phyloP scores from a whole-genome alignment of 2,113 vertebrate genomes.

The Brachionichthys hirsutus region DNA sequence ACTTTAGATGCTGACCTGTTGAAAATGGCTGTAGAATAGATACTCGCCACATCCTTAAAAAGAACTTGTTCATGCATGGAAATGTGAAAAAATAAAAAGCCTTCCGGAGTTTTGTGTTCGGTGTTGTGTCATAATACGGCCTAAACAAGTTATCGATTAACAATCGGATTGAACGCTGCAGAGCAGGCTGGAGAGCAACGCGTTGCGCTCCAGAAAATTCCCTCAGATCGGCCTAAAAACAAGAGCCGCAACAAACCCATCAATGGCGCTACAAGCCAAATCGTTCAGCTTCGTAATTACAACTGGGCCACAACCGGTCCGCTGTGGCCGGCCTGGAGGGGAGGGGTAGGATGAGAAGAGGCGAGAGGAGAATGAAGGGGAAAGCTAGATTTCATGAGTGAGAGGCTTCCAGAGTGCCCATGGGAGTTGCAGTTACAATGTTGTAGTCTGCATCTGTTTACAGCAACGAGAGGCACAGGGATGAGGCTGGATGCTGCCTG shows the following conservation, averaged over 20 bases:
- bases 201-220: slow-evolving; percentile 34
- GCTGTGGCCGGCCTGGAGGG: slow-evolving; percentile 39
- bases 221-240: slow-evolving; percentile 39
- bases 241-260: slow-evolving; percentile 40
- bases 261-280: slow-evolving; percentile 57
- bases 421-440: slow-evolving; percentile 65
- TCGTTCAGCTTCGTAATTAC: slow-evolving; percentile 69
- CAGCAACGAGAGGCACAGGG: slow-evolving; percentile 47
- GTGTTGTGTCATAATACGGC: slow-evolving; percentile 33
- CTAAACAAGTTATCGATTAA: slow-evolving; percentile 56
- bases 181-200: not conserved
- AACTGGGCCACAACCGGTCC: slow-evolving; percentile 49
- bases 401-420: slow-evolving; percentile 51
- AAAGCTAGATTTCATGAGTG: slow-evolving; percentile 67
- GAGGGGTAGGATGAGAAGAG: slow-evolving; percentile 13
- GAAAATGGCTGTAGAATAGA: no score
- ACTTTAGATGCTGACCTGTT: no score
- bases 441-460: slow-evolving; percentile 70
- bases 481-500: slow-evolving; percentile 28
- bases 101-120: slow-evolving; percentile 19
- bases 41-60: slow-evolving; percentile 14
- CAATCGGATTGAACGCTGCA: slow-evolving; percentile 20
- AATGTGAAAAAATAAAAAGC: slow-evolving; percentile 21
- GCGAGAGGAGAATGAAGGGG: not conserved
- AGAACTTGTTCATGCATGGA: slow-evolving; percentile 17